These are phyloP conservation scores for Anoncus sp. DNA, from an alignment of 2,888 invertebrate species.

Conservation along the genomic window DNA sequence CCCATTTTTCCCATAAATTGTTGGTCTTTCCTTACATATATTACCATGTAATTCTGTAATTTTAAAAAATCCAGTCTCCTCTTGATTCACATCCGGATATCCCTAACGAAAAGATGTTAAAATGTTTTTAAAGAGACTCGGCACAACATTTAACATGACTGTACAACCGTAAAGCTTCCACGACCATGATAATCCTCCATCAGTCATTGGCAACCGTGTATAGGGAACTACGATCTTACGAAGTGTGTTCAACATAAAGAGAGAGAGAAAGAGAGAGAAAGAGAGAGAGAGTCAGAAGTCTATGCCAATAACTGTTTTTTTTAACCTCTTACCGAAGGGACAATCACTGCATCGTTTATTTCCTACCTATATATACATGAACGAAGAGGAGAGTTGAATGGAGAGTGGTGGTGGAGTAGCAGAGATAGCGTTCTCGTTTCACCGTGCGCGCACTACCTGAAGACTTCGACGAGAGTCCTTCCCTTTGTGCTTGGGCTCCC, in stretches of 20 bases:
- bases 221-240: conserved; percentile 8
- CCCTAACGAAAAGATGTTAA: not conserved
- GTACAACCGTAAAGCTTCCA: not conserved
- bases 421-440: conserved; percentile 52
- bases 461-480: conserved; percentile 69
- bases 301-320: conserved; percentile 33
- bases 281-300: conserved; percentile 6
- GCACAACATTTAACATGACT: conserved; percentile 3
- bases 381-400: conserved; percentile 56
- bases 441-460: conserved; percentile 69
- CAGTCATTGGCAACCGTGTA: conserved; percentile 10
- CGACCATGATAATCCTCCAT: not conserved
- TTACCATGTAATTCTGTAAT: too few relatives aligned
- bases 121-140: conserved; percentile 5
- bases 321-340: not conserved
- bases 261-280: conserved; percentile 6
- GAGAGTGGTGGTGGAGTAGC: conserved; percentile 50
- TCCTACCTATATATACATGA: conserved; percentile 7
- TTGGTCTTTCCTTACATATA: too few relatives aligned
- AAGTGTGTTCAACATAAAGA: conserved; percentile 1
- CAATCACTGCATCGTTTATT: conserved; percentile 31
- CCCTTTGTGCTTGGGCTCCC: conserved; percentile 73
- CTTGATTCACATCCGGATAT: too few relatives aligned
- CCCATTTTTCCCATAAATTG: too few relatives aligned
- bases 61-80: too few relatives aligned